phyloP scores from a whole-genome alignment of 2,113 vertebrate species.

The Oncorhynchus masou region DNA sequence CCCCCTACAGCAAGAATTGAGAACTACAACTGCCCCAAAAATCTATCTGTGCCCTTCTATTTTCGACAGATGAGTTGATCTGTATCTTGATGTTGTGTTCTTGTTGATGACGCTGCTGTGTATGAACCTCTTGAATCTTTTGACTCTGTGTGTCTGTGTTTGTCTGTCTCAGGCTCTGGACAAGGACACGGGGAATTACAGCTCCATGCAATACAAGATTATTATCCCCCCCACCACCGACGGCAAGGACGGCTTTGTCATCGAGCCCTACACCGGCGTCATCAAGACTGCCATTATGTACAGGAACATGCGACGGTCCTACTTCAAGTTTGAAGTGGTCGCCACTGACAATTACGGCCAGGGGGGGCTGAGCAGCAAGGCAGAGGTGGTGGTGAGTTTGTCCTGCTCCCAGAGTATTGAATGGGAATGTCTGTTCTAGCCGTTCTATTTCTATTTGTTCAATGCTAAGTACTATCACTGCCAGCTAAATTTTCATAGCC shows the following conservation, averaged over 20 bases:
- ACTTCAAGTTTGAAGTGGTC: conserved; percentile 93
- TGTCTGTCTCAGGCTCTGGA: conserved; percentile 56
- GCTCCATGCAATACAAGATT: conserved; percentile 87
- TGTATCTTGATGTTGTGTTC: too few species aligned
- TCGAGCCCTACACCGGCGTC: conserved; percentile 88
- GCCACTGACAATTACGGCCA: conserved; percentile 92
- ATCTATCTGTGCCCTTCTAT: too few species aligned
- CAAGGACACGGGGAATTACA: conserved; percentile 95
- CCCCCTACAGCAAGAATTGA: conserved; percentile 1
- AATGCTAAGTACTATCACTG: too few species aligned
- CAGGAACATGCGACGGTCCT: conserved; percentile 95
- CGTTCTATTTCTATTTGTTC: conserved; percentile 78
- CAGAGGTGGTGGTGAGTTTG: conserved; percentile 88
- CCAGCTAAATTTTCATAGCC: too few species aligned
- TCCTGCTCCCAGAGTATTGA: conserved; percentile 63
- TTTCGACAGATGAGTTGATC: too few species aligned
- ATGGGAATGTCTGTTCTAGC: conserved; percentile 90
- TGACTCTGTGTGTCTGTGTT: background rate
- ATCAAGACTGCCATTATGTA: conserved; percentile 95
- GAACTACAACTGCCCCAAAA: background rate
- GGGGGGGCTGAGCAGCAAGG: conserved; percentile 86
- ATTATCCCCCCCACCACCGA: conserved; percentile 85
- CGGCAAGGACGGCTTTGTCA: conserved; percentile 94
- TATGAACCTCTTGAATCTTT: background rate
- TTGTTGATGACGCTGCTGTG: too few species aligned